Base-by-base conservation (phyloP, 2,113 vertebrate genomes). In the Nycticryphes semicollaris region DNA sequence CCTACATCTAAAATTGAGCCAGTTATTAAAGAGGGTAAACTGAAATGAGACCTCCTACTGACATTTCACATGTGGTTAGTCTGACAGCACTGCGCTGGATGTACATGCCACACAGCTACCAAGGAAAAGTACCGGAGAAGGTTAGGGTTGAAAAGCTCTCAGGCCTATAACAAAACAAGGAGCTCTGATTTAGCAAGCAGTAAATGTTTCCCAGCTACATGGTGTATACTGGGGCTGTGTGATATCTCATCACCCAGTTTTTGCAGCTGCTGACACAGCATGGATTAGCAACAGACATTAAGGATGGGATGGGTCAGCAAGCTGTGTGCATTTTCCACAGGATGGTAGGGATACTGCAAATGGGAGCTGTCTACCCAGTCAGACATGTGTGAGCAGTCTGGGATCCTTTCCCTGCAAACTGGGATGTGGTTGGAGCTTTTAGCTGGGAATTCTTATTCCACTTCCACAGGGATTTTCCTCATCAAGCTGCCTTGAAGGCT, bases 241-340 rank as follows among this genome's bases (percentile, higher is more conserved):
- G 0, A 63, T 3, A 6, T 57, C 79, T 84, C 75, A 63, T 22
- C 0, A 1, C 20, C 9, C n/a, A 51, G 54, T 2, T 0, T 43
- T 39, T 62, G 50, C 31, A 74, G 87, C 59, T 74, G 66, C 76
- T 88, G 82, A 85, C 10, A 2, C 28, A 56, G 41, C 2, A 2
- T 7, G 37, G 48, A 39, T 89, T 51, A 66, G 9, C 16, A n/a
- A 51, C n/a, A 79, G 69, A 33, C 56, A 7, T n/a, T 39, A 76
- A 53, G n/a, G 50, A 80, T 1, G 3, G 62, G 54, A 37, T 37
- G 35, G 43, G 51, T 79, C 33, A 80, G 54, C 0, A 1, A 85
- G 41, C 63, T 90, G 33, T 27, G 31, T 47, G 54, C 47, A 20
- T 80, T 85, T 88, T 73, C 25, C 63, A 83, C 28, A 64, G 50